phyloP scores from a whole-genome alignment of 2,113 vertebrate genomes.

The Bostrychus sinensis region DNA sequence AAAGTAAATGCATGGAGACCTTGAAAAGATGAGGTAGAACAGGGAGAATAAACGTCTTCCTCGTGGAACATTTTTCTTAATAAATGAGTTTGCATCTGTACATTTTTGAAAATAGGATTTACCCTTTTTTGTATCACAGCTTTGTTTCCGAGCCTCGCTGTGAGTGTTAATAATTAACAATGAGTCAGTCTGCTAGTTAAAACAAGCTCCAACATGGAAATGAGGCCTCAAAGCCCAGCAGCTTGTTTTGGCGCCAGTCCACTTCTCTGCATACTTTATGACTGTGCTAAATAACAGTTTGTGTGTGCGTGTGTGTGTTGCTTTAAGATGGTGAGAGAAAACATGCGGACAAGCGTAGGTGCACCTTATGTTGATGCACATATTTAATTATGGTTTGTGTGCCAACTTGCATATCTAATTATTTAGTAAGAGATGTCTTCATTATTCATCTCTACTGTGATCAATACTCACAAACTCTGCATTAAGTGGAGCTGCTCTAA shows the following conservation, averaged over 20 bases:
- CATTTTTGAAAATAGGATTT: conserved; percentile 9
- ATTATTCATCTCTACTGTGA: conserved; percentile 44
- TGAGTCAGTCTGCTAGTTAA: conserved; percentile 68
- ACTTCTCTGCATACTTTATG: conserved; percentile 68
- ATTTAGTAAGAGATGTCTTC: conserved; percentile 42
- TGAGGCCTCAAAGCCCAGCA: conserved; percentile 67
- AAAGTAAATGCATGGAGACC: conserved; percentile 48
- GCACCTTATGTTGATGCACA: conserved; percentile 52
- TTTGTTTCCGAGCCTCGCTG: conserved; percentile 57
- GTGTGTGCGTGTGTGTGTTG: conserved; percentile 1
- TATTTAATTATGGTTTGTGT: conserved; percentile 43
- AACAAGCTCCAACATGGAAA: conserved; percentile 70
- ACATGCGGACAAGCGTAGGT: conserved; percentile 20
- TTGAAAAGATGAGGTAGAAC: conserved; percentile 52
- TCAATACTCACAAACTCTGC: conserved; percentile 23
- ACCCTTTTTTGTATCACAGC: conserved; percentile 41
- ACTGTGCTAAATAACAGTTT: conserved; percentile 36
- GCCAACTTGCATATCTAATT: conserved; percentile 55
- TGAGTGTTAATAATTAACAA: conserved; percentile 73
- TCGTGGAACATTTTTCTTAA: conserved; percentile 11
- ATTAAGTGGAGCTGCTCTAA: conserved; percentile 32
- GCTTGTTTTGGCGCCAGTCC: conserved; percentile 65
- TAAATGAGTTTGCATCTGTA: conserved; percentile 20
- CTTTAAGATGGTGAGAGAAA: conserved; percentile 16
- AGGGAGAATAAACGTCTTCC: conserved; percentile 11